Base-by-base conservation (phyloP, 1,140 invertebrate genomes). In the Riptortus pedestris region DNA sequence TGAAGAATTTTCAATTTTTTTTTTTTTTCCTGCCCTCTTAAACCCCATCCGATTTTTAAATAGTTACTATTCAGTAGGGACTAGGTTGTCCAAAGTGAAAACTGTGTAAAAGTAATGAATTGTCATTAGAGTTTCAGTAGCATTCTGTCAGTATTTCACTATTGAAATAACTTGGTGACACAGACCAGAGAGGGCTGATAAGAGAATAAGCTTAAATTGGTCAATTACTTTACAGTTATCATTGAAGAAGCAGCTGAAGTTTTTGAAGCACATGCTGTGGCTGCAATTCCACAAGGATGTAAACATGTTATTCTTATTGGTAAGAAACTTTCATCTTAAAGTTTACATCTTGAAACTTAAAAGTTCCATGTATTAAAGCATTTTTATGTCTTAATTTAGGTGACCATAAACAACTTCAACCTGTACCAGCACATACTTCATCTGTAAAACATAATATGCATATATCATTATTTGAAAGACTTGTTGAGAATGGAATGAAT, bases 211-310 rank as follows among this genome's bases (percentile, higher is more conserved):
- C n/a, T n/a, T n/a, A n/a, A n/a, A n/a, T n/a, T n/a, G n/a, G n/a
- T n/a, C n/a, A n/a, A n/a, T n/a, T n/a, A 55, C 57, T 57, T 66
- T 65, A 1, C 71, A 81, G 82, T 87, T 0, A 80, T 92, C 31
- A 83, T 92, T 18, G 90, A 93, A 75, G 90, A 93, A 77, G 90
- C 90, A 0, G 90, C 88, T 1, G 89, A 93, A 79, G 85, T 91
- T 12, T 74, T 90, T 28, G 90, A 93, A 71, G 74, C 83, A 14
- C 88, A 91, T 69, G 83, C 90, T 28, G 69, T 90, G 1, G 79
- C 84, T 12, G 81, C 86, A 27, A 74, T 94, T 9, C 85, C 84
- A n/a, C 72, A 78, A 29, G 68, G 78, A 48, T 88, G 87, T 66
- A 68, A 92, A 73, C 91, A 93, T 72, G 76, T 92, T 0, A 90